A percentile compares a stretch with the other conserved stretches of the same genome.
phyloP scores from a whole-genome alignment of 2,113 vertebrate genomes.

The Calyptommatus sinebrachiatus region DNA sequence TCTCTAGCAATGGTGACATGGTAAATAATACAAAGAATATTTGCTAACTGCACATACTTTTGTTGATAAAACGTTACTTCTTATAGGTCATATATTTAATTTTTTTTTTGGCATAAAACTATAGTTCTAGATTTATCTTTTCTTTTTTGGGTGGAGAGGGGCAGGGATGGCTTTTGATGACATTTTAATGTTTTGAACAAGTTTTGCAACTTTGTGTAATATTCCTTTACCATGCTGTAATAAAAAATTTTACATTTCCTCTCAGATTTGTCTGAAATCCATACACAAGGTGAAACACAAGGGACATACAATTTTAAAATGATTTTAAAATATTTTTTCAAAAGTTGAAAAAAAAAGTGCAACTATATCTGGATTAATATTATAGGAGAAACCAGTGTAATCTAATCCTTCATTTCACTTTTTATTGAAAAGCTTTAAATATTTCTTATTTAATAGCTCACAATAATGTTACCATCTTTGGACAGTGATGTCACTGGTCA shows the following conservation, averaged over 20 bases:
- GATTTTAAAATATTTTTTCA: too few relatives aligned
- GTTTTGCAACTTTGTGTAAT: conserved; percentile 28
- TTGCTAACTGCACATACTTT: conserved; percentile 30
- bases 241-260: conserved; percentile 40
- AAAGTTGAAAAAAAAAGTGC: too few relatives aligned
- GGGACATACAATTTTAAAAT: too few relatives aligned
- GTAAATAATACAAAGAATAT: conserved; percentile 9
- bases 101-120: not conserved
- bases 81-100: conserved; percentile 2
- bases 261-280: conserved; percentile 48
- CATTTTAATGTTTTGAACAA: conserved; percentile 32
- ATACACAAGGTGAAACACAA: conserved; percentile 34
- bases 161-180: conserved; percentile 17
- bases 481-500: not conserved
- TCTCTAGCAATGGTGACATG: conserved; percentile 28
- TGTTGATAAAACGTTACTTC: conserved; percentile 15
- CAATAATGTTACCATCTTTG: not conserved
- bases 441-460: conserved; percentile 26
- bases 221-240: conserved; percentile 44
- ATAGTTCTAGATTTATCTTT: conserved; percentile 29
- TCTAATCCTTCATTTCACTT: not conserved
- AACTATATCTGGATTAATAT: conserved; percentile 32
- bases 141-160: not conserved
- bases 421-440: conserved; percentile 16
- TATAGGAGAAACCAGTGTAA: conserved; percentile 29